Evolutionary conservation across 2,113 vertebrate genomes (phyloP).

Genomic region (Leptobrachium leishanense): DNA sequence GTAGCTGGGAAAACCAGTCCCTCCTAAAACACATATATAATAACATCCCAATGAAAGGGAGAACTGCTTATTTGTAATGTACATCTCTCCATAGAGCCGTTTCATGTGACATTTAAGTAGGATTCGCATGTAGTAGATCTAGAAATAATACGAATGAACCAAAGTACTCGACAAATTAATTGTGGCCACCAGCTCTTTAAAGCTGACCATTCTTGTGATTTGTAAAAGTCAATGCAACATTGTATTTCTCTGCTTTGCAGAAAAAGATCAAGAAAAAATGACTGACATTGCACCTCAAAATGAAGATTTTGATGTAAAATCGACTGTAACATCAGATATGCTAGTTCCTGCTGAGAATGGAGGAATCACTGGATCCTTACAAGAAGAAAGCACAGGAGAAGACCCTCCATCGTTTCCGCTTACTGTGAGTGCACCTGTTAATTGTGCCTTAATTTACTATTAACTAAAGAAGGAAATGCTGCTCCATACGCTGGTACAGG

Average conservation of each 20-base stretch:
- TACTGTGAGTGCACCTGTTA: constrained; percentile 15
- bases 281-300: not conserved
- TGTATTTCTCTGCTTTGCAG: not conserved
- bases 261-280: not conserved
- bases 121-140: too few relatives aligned
- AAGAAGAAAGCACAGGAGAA: not conserved
- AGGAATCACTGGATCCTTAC: not conserved
- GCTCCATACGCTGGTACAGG: not conserved
- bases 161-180: too few relatives aligned
- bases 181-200: not conserved
- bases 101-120: too few relatives aligned
- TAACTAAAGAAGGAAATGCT: too few relatives aligned
- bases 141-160: too few relatives aligned
- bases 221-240: too few relatives aligned
- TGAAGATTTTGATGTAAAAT: not conserved
- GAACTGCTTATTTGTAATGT: too few relatives aligned
- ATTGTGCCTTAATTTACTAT: too few relatives aligned
- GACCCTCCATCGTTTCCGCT: not conserved
- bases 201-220: not conserved
- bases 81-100: too few relatives aligned
- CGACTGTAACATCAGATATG: not conserved
- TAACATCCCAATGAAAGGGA: too few relatives aligned
- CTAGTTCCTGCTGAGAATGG: not conserved
- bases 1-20: too few relatives aligned
- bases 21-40: too few relatives aligned